Conservation (phyloP, 2,888 invertebrate species). For the Dendrolimus pini region DNA sequence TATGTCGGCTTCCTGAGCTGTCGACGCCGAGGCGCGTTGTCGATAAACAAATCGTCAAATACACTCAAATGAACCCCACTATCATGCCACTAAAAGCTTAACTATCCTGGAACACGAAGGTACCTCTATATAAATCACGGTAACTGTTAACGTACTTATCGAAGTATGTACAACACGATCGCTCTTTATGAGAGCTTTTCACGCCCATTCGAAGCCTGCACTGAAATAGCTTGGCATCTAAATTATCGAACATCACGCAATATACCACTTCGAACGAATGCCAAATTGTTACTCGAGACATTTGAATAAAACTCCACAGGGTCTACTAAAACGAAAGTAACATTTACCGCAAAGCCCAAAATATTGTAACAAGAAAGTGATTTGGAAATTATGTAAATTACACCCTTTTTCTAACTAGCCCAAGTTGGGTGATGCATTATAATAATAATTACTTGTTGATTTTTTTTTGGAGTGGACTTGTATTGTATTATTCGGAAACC, state of each 20-base stretch:
- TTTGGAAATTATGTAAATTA: slow-evolving; percentile 58
- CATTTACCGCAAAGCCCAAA: slow-evolving; percentile 64
- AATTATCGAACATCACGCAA: slow-evolving; percentile 42
- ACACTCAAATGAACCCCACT: slow-evolving; percentile 53
- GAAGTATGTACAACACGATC: slow-evolving; percentile 63
- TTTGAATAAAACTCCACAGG: slow-evolving; percentile 24
- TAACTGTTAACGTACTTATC: slow-evolving; percentile 58
- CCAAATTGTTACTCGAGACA: slow-evolving; percentile 26
- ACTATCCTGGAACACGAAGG: slow-evolving; percentile 69
- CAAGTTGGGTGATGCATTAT: slow-evolving; percentile 12
- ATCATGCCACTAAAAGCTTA: slow-evolving; percentile 69
- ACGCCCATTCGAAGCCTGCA: slow-evolving; percentile 29
- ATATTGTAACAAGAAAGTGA: slow-evolving; percentile 52
- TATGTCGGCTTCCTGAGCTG: slow-evolving; percentile 43
- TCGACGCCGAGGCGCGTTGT: slow-evolving; percentile 50
- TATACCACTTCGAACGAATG: slow-evolving; percentile 26
- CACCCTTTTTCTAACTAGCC: slow-evolving; percentile 34
- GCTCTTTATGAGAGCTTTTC: slow-evolving; percentile 45
- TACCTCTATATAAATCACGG: slow-evolving; percentile 67
- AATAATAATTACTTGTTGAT: slow-evolving; percentile 32
- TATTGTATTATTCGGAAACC: slow-evolving; percentile 35
- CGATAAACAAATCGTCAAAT: slow-evolving; percentile 68
- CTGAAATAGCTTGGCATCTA: slow-evolving; percentile 17
- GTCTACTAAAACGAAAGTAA: slow-evolving; percentile 47
- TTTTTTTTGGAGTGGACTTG: slow-evolving; percentile 41